Base-by-base conservation (phyloP, 2,888 invertebrate species). In the Cacoxenus indagator region DNA sequence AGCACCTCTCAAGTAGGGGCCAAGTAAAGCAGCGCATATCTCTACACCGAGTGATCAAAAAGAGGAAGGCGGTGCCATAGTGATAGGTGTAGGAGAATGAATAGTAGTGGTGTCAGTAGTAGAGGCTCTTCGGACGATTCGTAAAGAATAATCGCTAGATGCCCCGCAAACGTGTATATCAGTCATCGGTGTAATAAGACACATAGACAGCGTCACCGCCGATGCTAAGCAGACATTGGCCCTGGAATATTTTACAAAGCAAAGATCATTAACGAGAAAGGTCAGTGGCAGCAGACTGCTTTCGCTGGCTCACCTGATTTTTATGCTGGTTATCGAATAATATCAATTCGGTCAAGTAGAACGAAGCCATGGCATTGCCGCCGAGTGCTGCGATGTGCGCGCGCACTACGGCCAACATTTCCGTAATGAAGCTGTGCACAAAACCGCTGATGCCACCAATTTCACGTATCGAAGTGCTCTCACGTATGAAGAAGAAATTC, bases 321-420 rank as follows among this genome's bases (percentile, higher is more conserved):
- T 98, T 98, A 86, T 98, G 97, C 74, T 96, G 94, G 88, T 96
- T 97, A 87, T 97, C 95, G 70, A 95, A 92, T 48, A 99, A 89
- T 83, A 96, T 93, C 77, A 96, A 93, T 88, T 98, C 96, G 9
- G 94, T 95, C 91, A 98, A 93, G 87, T 95, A 96, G 89, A 96
- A 98, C 0, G 97, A 95, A 0, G 97, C 95, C 90, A 99, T 93
- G 0, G 97, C 97, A 88, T 98, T 98, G 3, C 98, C 98, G 27
- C 98, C 97, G 37, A 98, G 89, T 0, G 97, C 95, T 0, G 94
- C 93, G 29, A 98, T 96, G 89, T 98, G 97, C 3, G 98, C 96
- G 65, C 98, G 91, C 1, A 96, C 95, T 73, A 98, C 96, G 0
- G 97, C 96, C 79, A 98, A 87, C 17, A 98, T 89, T 90, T 98